Evolutionary conservation across 2,888 invertebrate species (phyloP), one percentile per base, ranked within the genome.

Genomic region (Ectemnius continuus): DNA sequence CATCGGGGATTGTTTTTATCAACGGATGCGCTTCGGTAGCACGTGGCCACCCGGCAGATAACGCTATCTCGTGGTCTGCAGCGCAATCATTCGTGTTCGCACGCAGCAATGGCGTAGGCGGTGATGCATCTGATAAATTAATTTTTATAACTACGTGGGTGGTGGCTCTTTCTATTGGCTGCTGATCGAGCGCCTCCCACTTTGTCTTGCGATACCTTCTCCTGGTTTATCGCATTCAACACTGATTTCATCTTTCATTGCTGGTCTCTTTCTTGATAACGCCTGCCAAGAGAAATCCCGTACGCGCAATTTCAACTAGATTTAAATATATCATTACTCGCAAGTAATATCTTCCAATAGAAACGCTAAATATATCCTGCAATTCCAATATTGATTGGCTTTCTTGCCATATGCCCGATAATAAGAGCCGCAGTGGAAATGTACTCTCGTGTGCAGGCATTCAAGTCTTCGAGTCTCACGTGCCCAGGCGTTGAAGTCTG

Each of bases 81-180:
- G 78, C 56, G 59, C 63, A 86, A 69, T 60, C 71, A 66, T 16
- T 48, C 13, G 16, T 11, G 62, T 59, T 75, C 67, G 81, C 78
- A 78, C 76, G 71, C 80, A 86, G 85, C 85, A 88, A 88, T 88
- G 88, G 88, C 88, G 88, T 88, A 87, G 88, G 88, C 85, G 88
- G 85, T 81, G 85, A 86, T 86, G 74, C 81, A 70, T 79, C 84
- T 86, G 87, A 88, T 88, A 88, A 88, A 88, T 87, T 88, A 86
- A 88, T 88, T 88, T 88, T 88, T 86, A 88, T 84, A 80, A 78
- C 88, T 81, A 85, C 88, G 86, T 86, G 87, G 88, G 86, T 87
- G 86, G 86, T 84, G 84, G 84, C 85, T 84, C 75, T 86, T 84
- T 84, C 87, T 80, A 88, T 88, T 88, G 88, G 88, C 80, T 68